Evolutionary conservation across 2,888 invertebrate genomes (phyloP), one percentile per base, ranked within the genome.

Genomic region (Cryptocephalus primarius): DNA sequence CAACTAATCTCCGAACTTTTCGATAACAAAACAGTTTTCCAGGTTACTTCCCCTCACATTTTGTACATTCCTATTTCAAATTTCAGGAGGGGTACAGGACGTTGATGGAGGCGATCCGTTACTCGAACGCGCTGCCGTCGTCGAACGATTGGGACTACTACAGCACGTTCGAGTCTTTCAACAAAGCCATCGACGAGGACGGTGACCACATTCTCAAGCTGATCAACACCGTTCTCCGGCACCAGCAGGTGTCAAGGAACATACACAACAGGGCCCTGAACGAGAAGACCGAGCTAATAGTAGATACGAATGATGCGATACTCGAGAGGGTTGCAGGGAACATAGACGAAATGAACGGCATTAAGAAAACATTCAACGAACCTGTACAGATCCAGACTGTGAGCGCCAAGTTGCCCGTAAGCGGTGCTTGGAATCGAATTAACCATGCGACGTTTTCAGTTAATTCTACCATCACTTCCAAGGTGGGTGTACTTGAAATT

Each of bases 241-340:
- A 73, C 48, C 74, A 79, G 50, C 75, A 79, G 33, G 63, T 80
- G 10, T 71, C 72, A 42, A 75, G 74, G 9, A 80, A 77, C 50
- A 75, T 83, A 48, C 70, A 70, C 51, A 69, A 69, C 33, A 67
- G 78, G 22, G 76, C 77, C 47, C 55, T 73, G 1, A 82, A 83
- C 43, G 83, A 83, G 53, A 79, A 82, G 62, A 80, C 83, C 58
- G 92, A 93, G 51, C 75, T 86, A 57, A 63, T 94, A 9, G 73
- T 84, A 31, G 91, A 92, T 59, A 80, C 82, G 10, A 93, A 91
- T 71, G 93, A 94, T 69, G 74, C 9, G 31, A 42, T 42, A 32
- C 71, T 93, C 42, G 93, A 94, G 63, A 77, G 83, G 61, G 81
- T 89, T 43, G 85, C 86, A 62, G 79, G 80, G 55, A 74, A 76